Evolutionary conservation across 2,888 invertebrate species (phyloP).

Genomic region (Neoaliturus tenellus): DNA sequence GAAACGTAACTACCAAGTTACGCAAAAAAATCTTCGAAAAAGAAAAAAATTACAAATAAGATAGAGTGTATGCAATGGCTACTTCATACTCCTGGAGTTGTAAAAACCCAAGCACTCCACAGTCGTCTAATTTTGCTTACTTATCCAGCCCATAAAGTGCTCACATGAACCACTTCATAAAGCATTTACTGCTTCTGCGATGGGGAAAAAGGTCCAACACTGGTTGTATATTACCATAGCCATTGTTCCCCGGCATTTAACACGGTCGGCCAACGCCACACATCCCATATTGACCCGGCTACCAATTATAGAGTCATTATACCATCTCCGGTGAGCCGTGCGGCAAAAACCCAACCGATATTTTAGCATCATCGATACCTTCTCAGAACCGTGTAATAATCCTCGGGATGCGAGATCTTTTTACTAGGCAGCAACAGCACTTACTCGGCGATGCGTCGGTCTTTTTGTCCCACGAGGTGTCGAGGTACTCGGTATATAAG

Average conservation of each 20-base stretch:
- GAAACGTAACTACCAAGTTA: too few species aligned
- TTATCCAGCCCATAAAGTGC: slow-evolving; percentile 31
- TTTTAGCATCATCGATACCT: slow-evolving; percentile 26
- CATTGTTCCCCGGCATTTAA: slow-evolving; percentile 46
- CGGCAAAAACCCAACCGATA: slow-evolving; percentile 42
- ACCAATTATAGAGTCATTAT: slow-evolving; percentile 42
- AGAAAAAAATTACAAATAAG: too few species aligned
- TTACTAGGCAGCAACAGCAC: slow-evolving; percentile 6
- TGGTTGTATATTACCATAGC: slow-evolving; percentile 30
- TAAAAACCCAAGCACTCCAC: background rate
- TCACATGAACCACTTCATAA: slow-evolving; percentile 30
- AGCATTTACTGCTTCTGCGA: slow-evolving; percentile 15
- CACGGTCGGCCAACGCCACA: slow-evolving; percentile 20
- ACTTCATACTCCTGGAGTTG: slow-evolving; percentile 9
- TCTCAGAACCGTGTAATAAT: slow-evolving; percentile 32
- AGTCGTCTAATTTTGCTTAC: slow-evolving; percentile 37
- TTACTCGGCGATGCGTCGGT: slow-evolving; percentile 7
- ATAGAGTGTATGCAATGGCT: background rate
- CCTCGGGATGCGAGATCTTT: slow-evolving; percentile 21
- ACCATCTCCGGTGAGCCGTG: background rate
- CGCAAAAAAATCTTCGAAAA: too few species aligned
- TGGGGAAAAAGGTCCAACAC: slow-evolving; percentile 7
- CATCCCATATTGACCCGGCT: slow-evolving; percentile 41
- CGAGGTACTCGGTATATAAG: slow-evolving; percentile 14
- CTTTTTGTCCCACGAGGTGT: slow-evolving; percentile 38